Evolutionary conservation across 2,797 vertebrate species (phyloP).

Genomic region (Hydrocynus forskahlii): DNA sequence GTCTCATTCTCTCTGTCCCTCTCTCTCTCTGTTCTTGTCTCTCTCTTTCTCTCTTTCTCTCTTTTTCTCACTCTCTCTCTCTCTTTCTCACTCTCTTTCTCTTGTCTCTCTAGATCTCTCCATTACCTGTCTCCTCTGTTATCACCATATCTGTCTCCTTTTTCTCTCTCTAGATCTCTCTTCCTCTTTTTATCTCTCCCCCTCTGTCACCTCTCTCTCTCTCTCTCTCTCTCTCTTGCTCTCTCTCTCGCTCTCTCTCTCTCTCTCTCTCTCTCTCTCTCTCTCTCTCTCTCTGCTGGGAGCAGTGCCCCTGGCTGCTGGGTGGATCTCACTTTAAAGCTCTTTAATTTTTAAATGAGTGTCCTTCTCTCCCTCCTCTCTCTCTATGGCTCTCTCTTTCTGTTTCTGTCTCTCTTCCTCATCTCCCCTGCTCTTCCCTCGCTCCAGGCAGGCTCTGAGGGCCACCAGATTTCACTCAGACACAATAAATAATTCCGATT

Average conservation of each 20-base stretch:
- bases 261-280: no score
- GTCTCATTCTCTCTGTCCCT: no score
- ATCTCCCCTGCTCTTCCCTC: constrained; percentile 11
- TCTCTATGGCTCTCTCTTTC: constrained; percentile 37
- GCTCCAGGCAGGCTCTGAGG: constrained; percentile 58
- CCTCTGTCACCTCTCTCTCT: constrained; percentile 27
- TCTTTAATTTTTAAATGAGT: constrained; percentile 79
- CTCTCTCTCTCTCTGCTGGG: constrained; percentile 15
- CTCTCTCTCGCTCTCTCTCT: no score
- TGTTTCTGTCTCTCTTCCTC: constrained; percentile 31
- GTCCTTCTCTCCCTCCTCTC: constrained; percentile 52
- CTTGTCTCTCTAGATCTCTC: no score
- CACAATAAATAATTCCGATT: constrained; percentile 74
- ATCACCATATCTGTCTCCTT: no score
- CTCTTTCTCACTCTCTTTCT: no score
- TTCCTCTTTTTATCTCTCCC: neutral
- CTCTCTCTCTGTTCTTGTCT: no score
- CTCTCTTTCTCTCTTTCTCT: neutral
- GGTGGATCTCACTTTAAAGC: no score
- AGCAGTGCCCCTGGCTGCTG: constrained; percentile 59
- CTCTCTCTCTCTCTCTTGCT: neutral
- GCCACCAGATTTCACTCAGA: constrained; percentile 70
- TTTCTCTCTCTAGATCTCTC: neutral
- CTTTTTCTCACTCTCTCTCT: neutral
- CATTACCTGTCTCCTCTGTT: no score